Base-by-base conservation (phyloP, 2,888 invertebrate genomes). In the Drosophila mettleri region DNA sequence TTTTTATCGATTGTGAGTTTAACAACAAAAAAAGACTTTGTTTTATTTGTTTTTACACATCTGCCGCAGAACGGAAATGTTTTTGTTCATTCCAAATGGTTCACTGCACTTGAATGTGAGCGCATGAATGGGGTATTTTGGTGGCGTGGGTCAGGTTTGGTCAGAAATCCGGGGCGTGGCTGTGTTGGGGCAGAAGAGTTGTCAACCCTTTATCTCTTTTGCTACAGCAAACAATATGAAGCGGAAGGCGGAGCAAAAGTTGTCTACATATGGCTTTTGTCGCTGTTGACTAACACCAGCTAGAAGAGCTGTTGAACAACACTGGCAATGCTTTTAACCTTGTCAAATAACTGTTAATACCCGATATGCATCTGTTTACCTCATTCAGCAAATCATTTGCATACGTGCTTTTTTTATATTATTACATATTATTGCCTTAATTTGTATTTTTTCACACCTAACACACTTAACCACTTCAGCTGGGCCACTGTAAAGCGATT, bases 81-180 rank as follows among this genome's bases (percentile, higher is more conserved):
- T 80, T 45, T 72, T 70, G 62, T 67, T 54, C 48, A 57, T 62
- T 63, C 71, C 78, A 86, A 88, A 88, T 88, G 84, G 89, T 85
- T 85, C 87, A 86, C 69, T 88, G 88, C 84, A 85, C 87, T 88
- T 81, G 73, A 86, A 81, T 88, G 84, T 66, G 67, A 31, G n/a
- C 18, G 55, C 12, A 43, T 22, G 27, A 39, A 34, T 18, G 14
- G 22, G 14, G 20, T 2, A 4, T 14, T 31, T 9, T 4, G 39
- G 4, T 24, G 52, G 33, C n/a, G 10, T 18, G 4, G 49, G 34
- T 16, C 9, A 5, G 14, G 29, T 4, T 18, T 29, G 46, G 29
- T 46, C 46, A 43, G 60, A 27, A 59, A 1, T 3, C 6, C 63
- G 52, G 66, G 78, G 81, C 58, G 66, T 67, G 78, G 62, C 63